Base-by-base conservation (phyloP, 2,888 invertebrate species). In the Gastracanthus pulcherrimus region DNA sequence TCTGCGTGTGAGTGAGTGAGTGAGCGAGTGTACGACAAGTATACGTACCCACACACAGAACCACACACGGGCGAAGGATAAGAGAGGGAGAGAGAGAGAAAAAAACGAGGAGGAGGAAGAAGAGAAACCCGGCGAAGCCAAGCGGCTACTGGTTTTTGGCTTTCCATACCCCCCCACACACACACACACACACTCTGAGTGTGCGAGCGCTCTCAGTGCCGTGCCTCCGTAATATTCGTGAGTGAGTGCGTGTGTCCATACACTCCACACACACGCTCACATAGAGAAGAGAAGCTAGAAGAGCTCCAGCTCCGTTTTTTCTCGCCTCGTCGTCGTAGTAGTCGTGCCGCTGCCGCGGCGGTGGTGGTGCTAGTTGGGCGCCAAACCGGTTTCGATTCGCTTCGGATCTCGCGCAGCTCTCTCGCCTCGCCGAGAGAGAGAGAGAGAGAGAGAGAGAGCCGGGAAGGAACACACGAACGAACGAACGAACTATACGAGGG, bases 301-400 rank as follows among this genome's bases (percentile, higher is more conserved):
- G n/a, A n/a, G n/a, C 67, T 29, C 67, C 1, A 13, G 9, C 69
- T 34, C 26, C 36, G 26, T 7, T 45, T 31, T 55, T 31, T 4
- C 23, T 7, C 38, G 45, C 36, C 64, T 34, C 13, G 41, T 45
- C 67, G 66, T 60, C 76, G 77, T 76, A 48, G n/a, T n/a, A n/a
- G n/a, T n/a, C n/a, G n/a, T n/a, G n/a, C n/a, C n/a, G n/a, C n/a
- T n/a, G n/a, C 13, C 23, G 48, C 13, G 74, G 19, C 82, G 84
- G 84, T 86, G 86, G 86, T 86, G 85, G 81, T 86, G 85, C 84
- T 55, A 64, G 60, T 76, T 80, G 79, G 85, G 83, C 84, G 87
- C 85, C 86, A 90, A 90, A 90, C 90, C 90, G 90, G 90, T 90
- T 90, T 88, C 86, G 88, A 88, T 89, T 88, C 87, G 88, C 31